A percentile compares a stretch with the other conserved stretches of the same genome.
Conservation (phyloP, 1,140 invertebrate genomes). For the Diprion similis region DNA sequence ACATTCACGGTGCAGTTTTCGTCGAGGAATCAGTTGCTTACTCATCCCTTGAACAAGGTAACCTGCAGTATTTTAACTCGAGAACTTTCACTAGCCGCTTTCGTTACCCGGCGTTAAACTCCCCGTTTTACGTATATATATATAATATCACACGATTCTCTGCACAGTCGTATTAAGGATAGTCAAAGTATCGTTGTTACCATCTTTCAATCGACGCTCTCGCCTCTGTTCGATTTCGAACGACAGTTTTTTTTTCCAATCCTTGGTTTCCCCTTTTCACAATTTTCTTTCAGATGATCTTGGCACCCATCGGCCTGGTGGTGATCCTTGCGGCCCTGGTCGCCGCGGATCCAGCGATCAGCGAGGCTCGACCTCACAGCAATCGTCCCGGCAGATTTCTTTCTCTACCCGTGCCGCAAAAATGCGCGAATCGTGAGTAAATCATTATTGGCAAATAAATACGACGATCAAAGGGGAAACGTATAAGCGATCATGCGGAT, state of each 20-base stretch:
- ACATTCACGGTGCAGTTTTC: too few species aligned
- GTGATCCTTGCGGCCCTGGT: slow-evolving; percentile 45
- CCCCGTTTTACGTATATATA: neutral
- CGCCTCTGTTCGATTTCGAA: neutral
- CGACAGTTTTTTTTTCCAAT: neutral
- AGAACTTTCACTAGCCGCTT: neutral
- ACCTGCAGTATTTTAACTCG: neutral
- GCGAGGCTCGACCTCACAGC: slow-evolving; percentile 55
- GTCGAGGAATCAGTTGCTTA: too few species aligned
- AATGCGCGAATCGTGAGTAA: slow-evolving; percentile 83
- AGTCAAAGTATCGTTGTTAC: neutral
- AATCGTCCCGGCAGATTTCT: slow-evolving; percentile 76
- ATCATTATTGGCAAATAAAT: neutral
- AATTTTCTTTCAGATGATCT: slow-evolving; percentile 49
- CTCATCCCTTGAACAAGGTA: neutral
- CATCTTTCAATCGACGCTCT: neutral
- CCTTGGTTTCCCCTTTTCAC: neutral
- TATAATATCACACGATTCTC: too few species aligned
- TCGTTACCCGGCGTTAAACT: neutral
- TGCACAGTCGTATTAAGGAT: neutral
- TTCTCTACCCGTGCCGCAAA: slow-evolving; percentile 77
- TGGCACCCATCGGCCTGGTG: slow-evolving; percentile 48
- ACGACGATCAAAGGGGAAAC: too few species aligned
- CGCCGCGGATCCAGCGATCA: slow-evolving; percentile 54
- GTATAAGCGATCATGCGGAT: too few species aligned